These are phyloP conservation scores for Calliopsis andreniformis DNA, from an alignment of 1,140 invertebrate genomes.

Conservation along the genomic window DNA sequence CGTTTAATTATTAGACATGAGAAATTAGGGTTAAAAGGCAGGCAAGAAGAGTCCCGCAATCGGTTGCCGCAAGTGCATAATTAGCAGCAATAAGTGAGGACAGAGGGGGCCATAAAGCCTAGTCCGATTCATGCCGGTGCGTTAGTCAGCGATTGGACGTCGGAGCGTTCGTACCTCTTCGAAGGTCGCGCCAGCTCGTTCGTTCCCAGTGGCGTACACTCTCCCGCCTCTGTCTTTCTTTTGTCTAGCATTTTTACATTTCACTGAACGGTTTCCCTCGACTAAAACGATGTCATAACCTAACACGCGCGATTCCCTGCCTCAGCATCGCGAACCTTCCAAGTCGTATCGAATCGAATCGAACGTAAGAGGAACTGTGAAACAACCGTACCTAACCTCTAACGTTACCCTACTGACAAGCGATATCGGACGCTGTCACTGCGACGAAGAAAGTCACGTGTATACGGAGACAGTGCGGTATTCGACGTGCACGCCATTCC, in stretches of 20 bases:
- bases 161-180: slow-evolving; percentile 22
- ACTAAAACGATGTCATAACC: not conserved
- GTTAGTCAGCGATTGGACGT: slow-evolving; percentile 46
- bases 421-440: slow-evolving; percentile 9
- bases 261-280: not conserved
- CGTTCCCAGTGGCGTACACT: not conserved
- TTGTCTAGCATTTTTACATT: not conserved
- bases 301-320: not conserved
- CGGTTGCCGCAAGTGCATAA: slow-evolving; percentile 27
- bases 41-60: not conserved
- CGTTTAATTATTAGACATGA: not conserved
- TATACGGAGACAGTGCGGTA: not conserved
- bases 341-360: too few species aligned
- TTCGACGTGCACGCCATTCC: not conserved
- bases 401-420: slow-evolving; percentile 24
- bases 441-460: slow-evolving; percentile 5
- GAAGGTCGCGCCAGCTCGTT: not conserved
- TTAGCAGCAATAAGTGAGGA: slow-evolving; percentile 23
- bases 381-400: slow-evolving; percentile 11
- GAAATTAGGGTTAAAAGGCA: not conserved
- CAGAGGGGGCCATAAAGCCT: slow-evolving; percentile 42
- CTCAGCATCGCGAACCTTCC: too few species aligned
- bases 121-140: slow-evolving; percentile 28
- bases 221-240: not conserved
- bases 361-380: not conserved